Conservation (phyloP, 2,888 invertebrate genomes). For the Ellobium chinense region DNA sequence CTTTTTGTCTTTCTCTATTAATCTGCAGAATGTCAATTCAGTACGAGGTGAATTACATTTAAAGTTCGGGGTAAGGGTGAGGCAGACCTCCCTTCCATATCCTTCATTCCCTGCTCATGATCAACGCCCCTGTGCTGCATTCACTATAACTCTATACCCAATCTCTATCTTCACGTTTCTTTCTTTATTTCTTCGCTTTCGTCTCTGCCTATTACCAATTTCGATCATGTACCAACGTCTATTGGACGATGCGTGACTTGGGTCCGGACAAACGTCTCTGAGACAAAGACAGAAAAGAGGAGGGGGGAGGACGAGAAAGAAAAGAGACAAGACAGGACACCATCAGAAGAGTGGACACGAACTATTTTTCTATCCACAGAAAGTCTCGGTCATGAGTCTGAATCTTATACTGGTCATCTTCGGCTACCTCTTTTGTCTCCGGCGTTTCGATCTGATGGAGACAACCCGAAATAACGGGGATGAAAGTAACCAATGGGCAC, state of each 20-base stretch:
- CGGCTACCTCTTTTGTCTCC: not conserved
- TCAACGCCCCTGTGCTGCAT: too few species aligned
- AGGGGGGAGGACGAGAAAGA: not conserved
- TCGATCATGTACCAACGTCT: slow-evolving; percentile 16
- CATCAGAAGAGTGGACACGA: too few species aligned
- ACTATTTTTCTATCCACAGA: slow-evolving; percentile 9
- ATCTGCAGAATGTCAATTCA: too few species aligned
- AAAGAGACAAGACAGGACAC: not conserved
- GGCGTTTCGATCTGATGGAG: slow-evolving; percentile 1
- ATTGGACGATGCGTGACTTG: slow-evolving; percentile 27
- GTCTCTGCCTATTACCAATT: slow-evolving; percentile 21
- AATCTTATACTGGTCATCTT: slow-evolving; percentile 27
- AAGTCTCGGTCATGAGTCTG: slow-evolving; percentile 17
- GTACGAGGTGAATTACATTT: too few species aligned
- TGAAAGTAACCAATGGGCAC: slow-evolving; percentile 9
- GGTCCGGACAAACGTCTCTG: slow-evolving; percentile 12
- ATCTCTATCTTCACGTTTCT: too few species aligned
- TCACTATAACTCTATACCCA: too few species aligned
- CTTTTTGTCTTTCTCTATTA: too few species aligned
- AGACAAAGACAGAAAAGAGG: not conserved
- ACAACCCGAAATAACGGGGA: slow-evolving; percentile 33
- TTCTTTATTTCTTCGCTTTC: not conserved
- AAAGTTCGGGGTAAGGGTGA: too few species aligned
- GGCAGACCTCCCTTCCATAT: too few species aligned
- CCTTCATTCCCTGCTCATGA: too few species aligned